Evolutionary conservation across 2,888 invertebrate species (phyloP), one percentile per base, ranked within the genome.

Genomic region (Archips crataeganus): DNA sequence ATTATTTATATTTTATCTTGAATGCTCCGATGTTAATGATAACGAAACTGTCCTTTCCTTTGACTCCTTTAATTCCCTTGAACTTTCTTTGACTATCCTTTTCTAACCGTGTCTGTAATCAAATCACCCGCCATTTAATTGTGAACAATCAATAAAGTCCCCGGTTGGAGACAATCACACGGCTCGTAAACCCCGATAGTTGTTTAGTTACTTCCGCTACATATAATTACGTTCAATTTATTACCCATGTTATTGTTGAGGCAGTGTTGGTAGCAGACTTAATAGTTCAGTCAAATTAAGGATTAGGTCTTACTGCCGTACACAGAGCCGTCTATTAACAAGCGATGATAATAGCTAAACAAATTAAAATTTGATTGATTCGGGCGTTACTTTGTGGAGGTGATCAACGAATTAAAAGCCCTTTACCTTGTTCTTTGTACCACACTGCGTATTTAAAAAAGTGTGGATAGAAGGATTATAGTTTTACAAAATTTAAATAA

Each of bases 171-270:
- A 65, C 90, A 88, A 92, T 92, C 91, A 91, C 89, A 87, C 81
- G 89, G 75, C 78, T 85, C 86, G 85, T 85, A 85, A 86, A 85
- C 80, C 81, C 78, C 82, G 80, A 83, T 87, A 87, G 87, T 90
- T 89, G 80, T 81, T 81, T 80, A 81, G 86, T 94, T 91, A 92
- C 89, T 94, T 94, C 94, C 94, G 90, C 92, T 93, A 93, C 93
- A 94, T 94, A 93, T 93, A 92, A 91, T 92, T 92, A 92, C 90
- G 84, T 91, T 87, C 85, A 87, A 93, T 92, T 93, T 92, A 92
- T 89, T 83, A 87, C 82, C 77, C 78, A 70, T 79, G 78, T 78
- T 80, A 78, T 77, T 74, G 70, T 68, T 76, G 73, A 59, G 74
- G 32, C 57, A 10, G 57, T 49, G 49, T 49, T 49, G 49, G 11